A percentile compares a stretch with the other conserved stretches of the same genome.
phyloP scores from a whole-genome alignment of 2,797 vertebrate species.

The Etheostoma perlongum region DNA sequence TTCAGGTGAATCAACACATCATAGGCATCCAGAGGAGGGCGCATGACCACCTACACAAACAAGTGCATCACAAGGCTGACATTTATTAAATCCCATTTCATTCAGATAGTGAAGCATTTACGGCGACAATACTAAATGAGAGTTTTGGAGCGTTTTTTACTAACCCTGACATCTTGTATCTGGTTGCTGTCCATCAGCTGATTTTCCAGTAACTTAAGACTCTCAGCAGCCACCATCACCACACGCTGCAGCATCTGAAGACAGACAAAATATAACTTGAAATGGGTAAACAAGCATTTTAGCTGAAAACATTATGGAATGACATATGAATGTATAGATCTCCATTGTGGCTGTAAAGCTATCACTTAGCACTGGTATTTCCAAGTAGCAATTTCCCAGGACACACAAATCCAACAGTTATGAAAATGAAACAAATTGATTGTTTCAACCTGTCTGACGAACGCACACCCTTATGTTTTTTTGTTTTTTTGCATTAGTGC shows the following conservation, averaged over 20 bases:
- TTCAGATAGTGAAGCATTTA: not conserved
- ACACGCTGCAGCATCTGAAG: slow-evolving; percentile 92
- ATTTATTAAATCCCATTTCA: not conserved
- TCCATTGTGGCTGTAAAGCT: not conserved
- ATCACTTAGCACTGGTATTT: not conserved
- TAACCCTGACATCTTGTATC: slow-evolving; percentile 90
- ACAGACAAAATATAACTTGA: not conserved
- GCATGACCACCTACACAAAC: slow-evolving; percentile 88
- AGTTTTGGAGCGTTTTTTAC: slow-evolving; percentile 39
- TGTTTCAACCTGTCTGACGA: not conserved
- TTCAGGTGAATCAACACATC: slow-evolving; percentile 93
- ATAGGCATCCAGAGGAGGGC: slow-evolving; percentile 92
- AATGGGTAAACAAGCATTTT: not conserved
- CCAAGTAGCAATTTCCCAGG: not conserved
- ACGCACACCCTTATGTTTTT: slow-evolving; percentile 1
- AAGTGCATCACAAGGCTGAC: not conserved
- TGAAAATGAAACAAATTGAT: no score
- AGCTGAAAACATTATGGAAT: not conserved
- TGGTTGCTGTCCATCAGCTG: slow-evolving; percentile 88
- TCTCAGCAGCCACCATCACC: slow-evolving; percentile 88
- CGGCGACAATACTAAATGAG: not conserved
- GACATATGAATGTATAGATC: not conserved
- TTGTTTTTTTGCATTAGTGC: not conserved
- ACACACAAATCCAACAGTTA: not conserved
- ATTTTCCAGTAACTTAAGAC: slow-evolving; percentile 87